phyloP scores from a whole-genome alignment of 2,888 invertebrate species.

The Eristalinus aeneus region DNA sequence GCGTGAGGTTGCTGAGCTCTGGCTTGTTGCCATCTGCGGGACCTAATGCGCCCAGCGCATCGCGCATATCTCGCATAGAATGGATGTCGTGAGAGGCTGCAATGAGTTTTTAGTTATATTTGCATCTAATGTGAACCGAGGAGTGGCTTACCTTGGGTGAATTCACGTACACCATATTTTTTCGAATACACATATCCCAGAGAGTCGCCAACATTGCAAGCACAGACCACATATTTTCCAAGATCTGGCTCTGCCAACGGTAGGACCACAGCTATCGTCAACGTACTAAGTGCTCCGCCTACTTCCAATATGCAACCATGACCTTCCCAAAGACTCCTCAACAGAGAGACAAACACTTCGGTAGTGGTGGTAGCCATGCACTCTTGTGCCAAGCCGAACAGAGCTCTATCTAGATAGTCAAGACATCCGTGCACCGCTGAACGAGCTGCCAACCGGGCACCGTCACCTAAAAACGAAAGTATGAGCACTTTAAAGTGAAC shows the following conservation, averaged over 20 bases:
- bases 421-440: conserved; percentile 93
- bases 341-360: conserved; percentile 89
- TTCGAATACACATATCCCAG: conserved; percentile 92
- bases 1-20: conserved; percentile 92
- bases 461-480: conserved; percentile 82
- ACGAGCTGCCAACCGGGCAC: conserved; percentile 90
- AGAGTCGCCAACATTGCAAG: conserved; percentile 94
- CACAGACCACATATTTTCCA: conserved; percentile 87
- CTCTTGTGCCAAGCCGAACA: conserved; percentile 82
- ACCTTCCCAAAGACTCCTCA: conserved; percentile 91
- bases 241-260: conserved; percentile 81
- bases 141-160: conserved; percentile 84
- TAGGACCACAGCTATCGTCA: conserved; percentile 89
- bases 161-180: conserved; percentile 89
- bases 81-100: conserved; percentile 90
- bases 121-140: background rate
- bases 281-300: conserved; percentile 90
- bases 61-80: conserved; percentile 91
- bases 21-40: conserved; percentile 93
- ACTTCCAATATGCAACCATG: conserved; percentile 92
- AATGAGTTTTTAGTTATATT: background rate
- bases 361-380: conserved; percentile 82
- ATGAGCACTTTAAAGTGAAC: background rate
- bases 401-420: conserved; percentile 89
- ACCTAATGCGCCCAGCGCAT: conserved; percentile 93